Base-by-base conservation (phyloP, 2,113 vertebrate genomes). In the Callionymus lyra region DNA sequence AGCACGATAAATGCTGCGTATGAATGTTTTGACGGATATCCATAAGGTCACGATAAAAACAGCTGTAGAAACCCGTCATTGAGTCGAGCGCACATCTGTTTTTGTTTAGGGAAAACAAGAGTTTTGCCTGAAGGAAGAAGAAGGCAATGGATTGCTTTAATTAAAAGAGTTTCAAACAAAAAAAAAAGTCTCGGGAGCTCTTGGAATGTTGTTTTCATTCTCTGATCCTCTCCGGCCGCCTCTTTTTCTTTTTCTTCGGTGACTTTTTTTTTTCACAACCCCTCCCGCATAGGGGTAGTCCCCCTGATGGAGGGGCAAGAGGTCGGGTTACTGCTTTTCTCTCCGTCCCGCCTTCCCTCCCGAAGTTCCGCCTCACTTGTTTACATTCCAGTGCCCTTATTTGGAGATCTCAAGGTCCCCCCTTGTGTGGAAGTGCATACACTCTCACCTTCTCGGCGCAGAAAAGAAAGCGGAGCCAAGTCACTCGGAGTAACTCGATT, bases 371-470 rank as follows among this genome's bases (percentile, higher is more conserved):
- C 88, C 87, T 67, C 70, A 45, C 57, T 4, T 90, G 85, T 92
- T 94, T 89, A 90, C 85, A 82, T 85, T 88, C 86, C 80, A 78
- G 65, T 72, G 72, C 59, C 80, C 83, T 78, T 89, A 86, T 83
- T 85, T 84, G 85, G 80, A 66, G 53, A 80, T 76, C 63, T 47
- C 67, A 69, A 76, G 78, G 68, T 63, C 61, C 68, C 65, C 40
- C 57, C 55, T 58, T 70, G 72, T 75, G 60, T 73, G 51, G 79
- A n/a, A 81, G 58, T 54, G 53, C 51, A 63, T 73, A 70, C 72
- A 59, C 62, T 43, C 79, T 72, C 79, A 68, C 78, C 68, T 84
- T 61, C 70, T 61, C 65, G 45, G 47, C 50, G 39, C 58, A 59
- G 73, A 48, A n/a, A 63, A 61, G 68, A 68, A 63, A 69, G 62